phyloP scores from a whole-genome alignment of 2,888 invertebrate species.

The Branchipolynoe longqiensis region DNA sequence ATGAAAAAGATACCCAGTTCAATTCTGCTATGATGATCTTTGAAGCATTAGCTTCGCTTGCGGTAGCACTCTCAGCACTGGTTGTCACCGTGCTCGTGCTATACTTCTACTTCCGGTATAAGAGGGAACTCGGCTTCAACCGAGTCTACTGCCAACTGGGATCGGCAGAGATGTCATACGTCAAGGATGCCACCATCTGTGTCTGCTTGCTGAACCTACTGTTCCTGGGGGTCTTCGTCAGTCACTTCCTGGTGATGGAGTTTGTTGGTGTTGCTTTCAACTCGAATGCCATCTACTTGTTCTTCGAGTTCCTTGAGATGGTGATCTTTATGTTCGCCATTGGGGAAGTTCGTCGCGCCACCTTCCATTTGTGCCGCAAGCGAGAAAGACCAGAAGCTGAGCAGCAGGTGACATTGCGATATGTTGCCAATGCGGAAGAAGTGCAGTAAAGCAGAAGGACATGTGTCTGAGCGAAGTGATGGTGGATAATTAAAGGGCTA shows the following conservation, averaged over 20 bases:
- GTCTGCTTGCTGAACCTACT: slow-evolving; percentile 32
- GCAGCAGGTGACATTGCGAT: not conserved
- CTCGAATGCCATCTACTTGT: not conserved
- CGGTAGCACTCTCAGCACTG: not conserved
- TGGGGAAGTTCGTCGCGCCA: slow-evolving; percentile 10
- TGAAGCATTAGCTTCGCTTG: not conserved
- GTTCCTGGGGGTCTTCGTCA: slow-evolving; percentile 32
- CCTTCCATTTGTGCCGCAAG: not conserved
- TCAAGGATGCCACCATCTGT: not conserved
- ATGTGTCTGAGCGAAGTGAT: no score
- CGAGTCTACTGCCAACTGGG: slow-evolving; percentile 35
- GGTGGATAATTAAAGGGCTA: no score
- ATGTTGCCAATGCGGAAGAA: slow-evolving; percentile 44
- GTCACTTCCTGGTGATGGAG: not conserved
- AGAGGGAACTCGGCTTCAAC: not conserved
- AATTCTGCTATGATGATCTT: slow-evolving; percentile 1
- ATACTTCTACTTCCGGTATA: slow-evolving; percentile 29
- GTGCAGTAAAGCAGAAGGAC: no score
- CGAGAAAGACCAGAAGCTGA: not conserved
- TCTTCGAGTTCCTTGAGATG: slow-evolving; percentile 4
- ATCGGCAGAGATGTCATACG: slow-evolving; percentile 10
- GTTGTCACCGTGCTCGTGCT: slow-evolving; percentile 35
- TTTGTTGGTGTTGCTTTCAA: not conserved
- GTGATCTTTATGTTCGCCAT: not conserved
- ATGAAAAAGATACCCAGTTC: not conserved